Conservation (phyloP, 1,140 invertebrate genomes). For the Reticulitermes speratus region DNA sequence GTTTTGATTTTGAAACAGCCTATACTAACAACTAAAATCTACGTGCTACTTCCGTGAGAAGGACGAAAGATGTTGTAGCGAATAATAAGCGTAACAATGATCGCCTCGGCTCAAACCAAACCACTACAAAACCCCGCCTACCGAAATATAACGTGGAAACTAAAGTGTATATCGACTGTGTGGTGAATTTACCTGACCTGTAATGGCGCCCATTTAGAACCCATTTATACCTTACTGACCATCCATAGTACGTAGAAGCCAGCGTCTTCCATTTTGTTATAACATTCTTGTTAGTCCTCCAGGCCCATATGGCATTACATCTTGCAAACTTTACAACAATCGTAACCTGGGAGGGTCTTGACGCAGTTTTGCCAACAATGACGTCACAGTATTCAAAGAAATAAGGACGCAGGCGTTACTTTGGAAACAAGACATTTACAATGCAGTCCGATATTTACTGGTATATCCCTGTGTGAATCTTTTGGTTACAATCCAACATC, state of each 20-base stretch:
- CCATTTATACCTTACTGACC: neutral
- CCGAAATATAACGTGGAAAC: neutral
- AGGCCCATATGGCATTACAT: neutral
- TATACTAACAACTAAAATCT: neutral
- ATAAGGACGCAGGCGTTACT: too few species aligned
- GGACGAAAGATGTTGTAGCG: neutral
- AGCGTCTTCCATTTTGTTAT: neutral
- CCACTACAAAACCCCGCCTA: neutral
- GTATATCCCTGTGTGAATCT: too few species aligned
- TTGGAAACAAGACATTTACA: too few species aligned
- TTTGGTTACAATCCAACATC: too few species aligned
- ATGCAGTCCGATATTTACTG: too few species aligned
- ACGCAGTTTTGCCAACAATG: neutral
- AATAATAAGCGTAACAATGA: neutral
- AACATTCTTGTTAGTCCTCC: neutral
- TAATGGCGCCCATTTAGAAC: neutral
- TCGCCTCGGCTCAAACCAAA: neutral
- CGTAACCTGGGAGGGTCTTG: neutral
- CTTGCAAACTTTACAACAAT: neutral
- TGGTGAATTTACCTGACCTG: neutral
- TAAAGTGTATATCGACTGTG: neutral
- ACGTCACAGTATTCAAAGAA: too few species aligned
- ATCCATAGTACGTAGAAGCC: neutral
- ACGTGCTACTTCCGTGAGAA: neutral
- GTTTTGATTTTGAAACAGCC: too few species aligned